These are phyloP conservation scores for Montifringilla adamsi DNA, from an alignment of 2,113 vertebrate species.

Conservation along the genomic window DNA sequence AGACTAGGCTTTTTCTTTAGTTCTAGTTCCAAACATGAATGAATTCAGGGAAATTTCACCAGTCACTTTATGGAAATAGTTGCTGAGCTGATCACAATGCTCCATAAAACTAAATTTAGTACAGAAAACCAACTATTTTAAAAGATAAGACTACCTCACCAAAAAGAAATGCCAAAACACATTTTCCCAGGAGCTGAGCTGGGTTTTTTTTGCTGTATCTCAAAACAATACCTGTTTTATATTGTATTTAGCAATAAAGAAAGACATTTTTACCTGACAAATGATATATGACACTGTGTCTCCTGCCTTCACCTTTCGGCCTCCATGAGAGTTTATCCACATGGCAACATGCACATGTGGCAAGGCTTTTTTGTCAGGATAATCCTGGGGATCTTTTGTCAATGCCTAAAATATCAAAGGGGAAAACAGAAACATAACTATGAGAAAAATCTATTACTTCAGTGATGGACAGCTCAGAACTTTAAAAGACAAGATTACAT, in stretches of 20 bases:
- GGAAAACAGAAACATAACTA: neutral
- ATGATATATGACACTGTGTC: constrained; percentile 95
- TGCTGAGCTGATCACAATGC: neutral
- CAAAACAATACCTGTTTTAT: neutral
- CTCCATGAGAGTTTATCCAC: constrained; percentile 96
- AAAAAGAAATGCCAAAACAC: neutral
- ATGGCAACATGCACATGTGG: constrained; percentile 97
- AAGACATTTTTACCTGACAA: constrained; percentile 85
- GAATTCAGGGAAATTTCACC: neutral
- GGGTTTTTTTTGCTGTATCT: neutral
- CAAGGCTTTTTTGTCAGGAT: constrained; percentile 93
- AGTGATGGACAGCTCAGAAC: neutral
- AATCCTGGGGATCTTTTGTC: constrained; percentile 98
- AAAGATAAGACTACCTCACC: neutral
- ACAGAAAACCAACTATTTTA: neutral
- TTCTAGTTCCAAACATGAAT: neutral
- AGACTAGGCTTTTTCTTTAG: neutral
- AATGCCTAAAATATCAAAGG: constrained; percentile 78
- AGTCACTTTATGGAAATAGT: neutral
- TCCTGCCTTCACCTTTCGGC: constrained; percentile 90
- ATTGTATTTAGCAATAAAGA: neutral
- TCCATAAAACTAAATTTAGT: neutral
- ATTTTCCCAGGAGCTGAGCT: neutral
- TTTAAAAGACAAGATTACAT: neutral
- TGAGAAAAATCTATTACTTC: neutral